A percentile compares a stretch with the other conserved stretches of the same genome.
phyloP scores from a whole-genome alignment of 1,140 invertebrate genomes.

The Bombus superbus region DNA sequence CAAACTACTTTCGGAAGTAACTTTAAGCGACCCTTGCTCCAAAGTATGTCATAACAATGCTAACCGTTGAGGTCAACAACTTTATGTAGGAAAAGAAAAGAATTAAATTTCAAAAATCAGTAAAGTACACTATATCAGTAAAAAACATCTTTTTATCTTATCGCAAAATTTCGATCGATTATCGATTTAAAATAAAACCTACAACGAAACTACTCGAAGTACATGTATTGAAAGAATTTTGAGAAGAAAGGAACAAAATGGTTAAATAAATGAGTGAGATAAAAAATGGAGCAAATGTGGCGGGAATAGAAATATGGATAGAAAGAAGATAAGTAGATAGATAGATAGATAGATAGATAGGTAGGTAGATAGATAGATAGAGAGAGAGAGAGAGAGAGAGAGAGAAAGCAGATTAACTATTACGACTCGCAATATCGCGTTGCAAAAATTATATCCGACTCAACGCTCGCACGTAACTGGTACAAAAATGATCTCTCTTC shows the following conservation, averaged over 20 bases:
- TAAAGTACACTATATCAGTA: neutral
- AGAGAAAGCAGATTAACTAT: neutral
- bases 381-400: too few relatives aligned
- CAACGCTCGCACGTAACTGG: neutral
- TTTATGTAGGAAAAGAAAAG: neutral
- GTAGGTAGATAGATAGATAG: too few relatives aligned
- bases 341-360: too few relatives aligned
- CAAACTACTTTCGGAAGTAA: constrained; percentile 25
- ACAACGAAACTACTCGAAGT: neutral
- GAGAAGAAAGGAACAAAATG: neutral
- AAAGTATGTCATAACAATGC: neutral
- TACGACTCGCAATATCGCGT: neutral
- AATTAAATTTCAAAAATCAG: constrained; percentile 1
- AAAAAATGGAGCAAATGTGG: neutral
- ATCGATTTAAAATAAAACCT: neutral
- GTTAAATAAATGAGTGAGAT: neutral
- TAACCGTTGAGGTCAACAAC: constrained; percentile 10
- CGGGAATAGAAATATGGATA: neutral
- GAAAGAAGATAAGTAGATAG: neutral
- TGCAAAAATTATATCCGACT: neutral
- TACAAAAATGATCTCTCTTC: neutral
- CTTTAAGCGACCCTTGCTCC: constrained; percentile 2
- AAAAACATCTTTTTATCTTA: neutral
- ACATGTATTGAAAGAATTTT: neutral
- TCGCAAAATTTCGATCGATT: neutral